Conservation (phyloP, 2,113 vertebrate genomes). For the Noturus placidus region DNA sequence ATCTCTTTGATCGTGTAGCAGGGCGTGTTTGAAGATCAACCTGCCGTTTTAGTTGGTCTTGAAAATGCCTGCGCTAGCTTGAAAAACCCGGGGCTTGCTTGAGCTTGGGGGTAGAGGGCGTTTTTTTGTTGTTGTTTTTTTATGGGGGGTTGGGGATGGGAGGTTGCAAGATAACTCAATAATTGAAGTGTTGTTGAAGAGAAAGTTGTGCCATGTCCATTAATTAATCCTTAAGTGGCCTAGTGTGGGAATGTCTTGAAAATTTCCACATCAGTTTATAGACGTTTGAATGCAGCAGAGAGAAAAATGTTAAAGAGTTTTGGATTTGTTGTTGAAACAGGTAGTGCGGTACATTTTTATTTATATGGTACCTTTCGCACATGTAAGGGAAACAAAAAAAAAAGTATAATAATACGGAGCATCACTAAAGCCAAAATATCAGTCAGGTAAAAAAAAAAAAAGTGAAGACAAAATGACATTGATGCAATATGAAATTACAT, state of each 20-base stretch:
- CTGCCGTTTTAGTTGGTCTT: slow-evolving; percentile 57
- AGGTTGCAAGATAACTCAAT: neutral
- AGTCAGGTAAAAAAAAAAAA: neutral
- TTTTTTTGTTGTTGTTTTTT: neutral
- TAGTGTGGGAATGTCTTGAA: neutral
- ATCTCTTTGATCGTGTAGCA: slow-evolving; percentile 65
- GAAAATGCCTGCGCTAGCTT: slow-evolving; percentile 63
- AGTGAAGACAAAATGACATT: neutral
- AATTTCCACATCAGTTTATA: neutral
- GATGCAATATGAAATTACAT: neutral
- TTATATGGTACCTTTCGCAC: neutral
- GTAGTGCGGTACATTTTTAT: neutral
- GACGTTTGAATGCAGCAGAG: neutral
- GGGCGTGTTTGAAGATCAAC: slow-evolving; percentile 65
- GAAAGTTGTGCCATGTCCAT: neutral
- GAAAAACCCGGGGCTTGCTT: slow-evolving; percentile 65
- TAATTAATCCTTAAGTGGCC: neutral
- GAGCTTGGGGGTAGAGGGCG: slow-evolving; percentile 1
- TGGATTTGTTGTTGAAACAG: neutral
- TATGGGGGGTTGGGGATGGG: neutral
- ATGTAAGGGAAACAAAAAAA: neutral
- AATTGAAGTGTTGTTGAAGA: neutral
- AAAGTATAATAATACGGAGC: neutral
- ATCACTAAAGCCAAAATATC: neutral
- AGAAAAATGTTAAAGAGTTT: neutral